Base-by-base conservation (phyloP, 2,888 invertebrate species). In the Leucophora obtusa region DNA sequence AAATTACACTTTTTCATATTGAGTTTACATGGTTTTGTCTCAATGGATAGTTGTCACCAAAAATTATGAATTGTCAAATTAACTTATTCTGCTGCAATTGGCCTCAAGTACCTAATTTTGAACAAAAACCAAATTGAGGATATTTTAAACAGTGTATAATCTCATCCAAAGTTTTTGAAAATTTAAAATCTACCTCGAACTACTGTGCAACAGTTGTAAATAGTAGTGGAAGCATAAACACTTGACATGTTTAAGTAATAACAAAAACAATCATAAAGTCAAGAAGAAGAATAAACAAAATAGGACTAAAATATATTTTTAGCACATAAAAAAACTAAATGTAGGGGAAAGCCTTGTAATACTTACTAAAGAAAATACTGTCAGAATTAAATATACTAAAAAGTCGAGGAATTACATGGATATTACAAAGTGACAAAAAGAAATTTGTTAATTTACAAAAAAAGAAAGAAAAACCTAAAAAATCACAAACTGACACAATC, bases 231-330 rank as follows among this genome's bases (percentile, higher is more conserved):
- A 33, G 17, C 59, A 59, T 66, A 53, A 59, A 62, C 51, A 35
- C 62, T 69, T 75, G 62, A 69, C 69, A 69, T 69, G 21, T 69
- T 62, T 56, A 62, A 50, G 56, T 51, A 38, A 68, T 47, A 73
- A 38, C 59, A 51, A 66, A 63, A 69, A 58, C 35, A 56, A 56
- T 56, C 38, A 38, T 28, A 53, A 38, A 65, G 38, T 53, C 18
- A 54, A 18, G 24, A 53, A 15, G n/a, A 17, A 53, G 3, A 11
- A 62, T n/a, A 28, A 17, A 14, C 14, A 38, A 56, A 54, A 56
- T 66, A 56, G 43, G 18, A 54, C 54, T 50, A 15, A n/a, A 8
- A 51, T 11, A 38, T 11, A 38, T 38, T 2, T n/a, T 38, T 38
- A 28, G 5, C 24, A 28, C 28, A 28, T 35, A n/a, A 47, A 47